A percentile compares a stretch with the other conserved stretches of the same genome.
phyloP scores from a whole-genome alignment of 2,113 vertebrate genomes.

The Ceratotherium simum region DNA sequence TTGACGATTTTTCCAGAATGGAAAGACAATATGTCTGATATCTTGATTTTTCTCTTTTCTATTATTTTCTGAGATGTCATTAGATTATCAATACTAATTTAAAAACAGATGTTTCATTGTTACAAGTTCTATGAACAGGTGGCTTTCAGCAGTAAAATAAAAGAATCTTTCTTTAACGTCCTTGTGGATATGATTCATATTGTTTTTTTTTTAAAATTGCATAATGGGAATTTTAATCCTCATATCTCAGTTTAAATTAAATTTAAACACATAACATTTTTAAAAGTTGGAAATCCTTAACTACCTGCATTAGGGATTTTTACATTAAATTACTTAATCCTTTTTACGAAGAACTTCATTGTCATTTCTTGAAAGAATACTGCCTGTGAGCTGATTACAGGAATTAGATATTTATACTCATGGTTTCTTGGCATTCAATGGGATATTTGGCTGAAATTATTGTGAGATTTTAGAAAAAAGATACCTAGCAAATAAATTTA shows the following conservation, averaged over 20 bases:
- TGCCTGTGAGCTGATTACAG: slow-evolving; percentile 36
- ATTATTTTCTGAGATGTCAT: background rate
- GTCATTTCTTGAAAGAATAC: slow-evolving; percentile 59
- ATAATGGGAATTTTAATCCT: slow-evolving; percentile 9
- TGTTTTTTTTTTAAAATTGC: background rate
- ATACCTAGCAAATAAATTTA: background rate
- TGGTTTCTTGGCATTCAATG: background rate
- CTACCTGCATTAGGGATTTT: background rate
- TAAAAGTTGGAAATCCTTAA: background rate
- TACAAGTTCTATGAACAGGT: background rate
- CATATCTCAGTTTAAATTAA: background rate
- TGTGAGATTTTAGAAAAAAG: slow-evolving; percentile 43
- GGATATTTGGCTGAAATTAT: slow-evolving; percentile 29
- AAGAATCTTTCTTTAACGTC: background rate
- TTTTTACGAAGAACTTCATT: slow-evolving; percentile 30
- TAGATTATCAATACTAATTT: background rate
- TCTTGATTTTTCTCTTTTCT: background rate
- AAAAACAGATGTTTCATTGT: slow-evolving; percentile 9
- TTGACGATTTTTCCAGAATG: background rate
- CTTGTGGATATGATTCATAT: background rate
- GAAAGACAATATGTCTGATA: background rate
- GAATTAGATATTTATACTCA: slow-evolving; percentile 45
- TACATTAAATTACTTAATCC: slow-evolving; percentile 23
- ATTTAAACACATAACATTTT: background rate
- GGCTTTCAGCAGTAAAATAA: background rate